Percentiles rank a stretch among this genome's conserved stretches.
phyloP scores from a whole-genome alignment of 2,113 vertebrate genomes.

The Gobio gobio region DNA sequence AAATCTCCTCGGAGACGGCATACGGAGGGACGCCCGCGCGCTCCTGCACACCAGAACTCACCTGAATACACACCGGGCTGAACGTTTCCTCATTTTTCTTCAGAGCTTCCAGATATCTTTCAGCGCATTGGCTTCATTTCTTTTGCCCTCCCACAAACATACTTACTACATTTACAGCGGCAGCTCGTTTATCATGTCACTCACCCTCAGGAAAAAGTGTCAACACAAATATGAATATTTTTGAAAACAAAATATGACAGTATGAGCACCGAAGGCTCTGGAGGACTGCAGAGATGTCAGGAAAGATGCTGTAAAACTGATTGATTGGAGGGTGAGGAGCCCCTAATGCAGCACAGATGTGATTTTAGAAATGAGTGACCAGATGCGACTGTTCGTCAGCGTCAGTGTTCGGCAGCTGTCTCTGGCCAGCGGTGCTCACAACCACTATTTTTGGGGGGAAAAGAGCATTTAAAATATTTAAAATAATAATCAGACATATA shows the following conservation, averaged over 20 bases:
- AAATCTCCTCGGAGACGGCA: slow-evolving; percentile 46
- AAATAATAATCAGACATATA: background rate
- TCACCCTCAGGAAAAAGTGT: slow-evolving; percentile 26
- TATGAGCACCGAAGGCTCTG: background rate
- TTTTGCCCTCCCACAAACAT: slow-evolving; percentile 17
- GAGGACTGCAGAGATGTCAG: slow-evolving; percentile 20
- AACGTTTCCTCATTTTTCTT: slow-evolving; percentile 27
- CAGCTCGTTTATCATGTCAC: slow-evolving; percentile 29
- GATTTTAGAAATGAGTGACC: slow-evolving; percentile 5
- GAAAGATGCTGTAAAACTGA: slow-evolving; percentile 4
- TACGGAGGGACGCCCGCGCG: background rate
- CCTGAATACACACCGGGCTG: slow-evolving; percentile 18
- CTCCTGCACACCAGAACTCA: slow-evolving; percentile 17
- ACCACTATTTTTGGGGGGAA: no score
- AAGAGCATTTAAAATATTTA: background rate
- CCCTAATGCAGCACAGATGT: slow-evolving; percentile 28
- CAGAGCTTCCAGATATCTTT: slow-evolving; percentile 13
- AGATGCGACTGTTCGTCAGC: background rate
- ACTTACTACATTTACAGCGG: slow-evolving; percentile 12
- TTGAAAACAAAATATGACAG: slow-evolving; percentile 26
- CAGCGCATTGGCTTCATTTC: background rate
- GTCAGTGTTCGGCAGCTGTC: background rate
- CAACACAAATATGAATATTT: slow-evolving; percentile 32
- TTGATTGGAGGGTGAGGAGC: slow-evolving; percentile 4
- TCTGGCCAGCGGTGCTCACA: background rate